A percentile compares a stretch with the other conserved stretches of the same genome.
Evolutionary conservation across 2,888 invertebrate genomes (phyloP).

Genomic region (Mellilla xanthometata): DNA sequence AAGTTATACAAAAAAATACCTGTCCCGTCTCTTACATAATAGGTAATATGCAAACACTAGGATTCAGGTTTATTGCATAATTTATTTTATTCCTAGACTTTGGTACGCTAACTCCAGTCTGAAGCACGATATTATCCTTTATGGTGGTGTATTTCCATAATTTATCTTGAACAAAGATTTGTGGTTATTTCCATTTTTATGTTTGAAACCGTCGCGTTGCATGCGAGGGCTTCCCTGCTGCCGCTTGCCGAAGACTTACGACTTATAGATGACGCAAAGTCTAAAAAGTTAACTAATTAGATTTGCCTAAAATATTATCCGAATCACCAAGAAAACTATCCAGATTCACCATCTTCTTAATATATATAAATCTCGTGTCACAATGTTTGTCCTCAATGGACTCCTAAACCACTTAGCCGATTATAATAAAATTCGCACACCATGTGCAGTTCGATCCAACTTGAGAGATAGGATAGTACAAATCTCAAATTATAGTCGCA

Average conservation of each 20-base stretch:
- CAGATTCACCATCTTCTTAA: too few species aligned
- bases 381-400: too few species aligned
- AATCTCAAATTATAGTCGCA: too few species aligned
- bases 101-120: conserved; percentile 32
- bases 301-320: too few species aligned
- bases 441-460: too few species aligned
- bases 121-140: conserved; percentile 35
- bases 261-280: not conserved
- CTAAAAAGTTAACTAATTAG: not conserved
- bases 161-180: conserved; percentile 33
- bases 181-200: conserved; percentile 37
- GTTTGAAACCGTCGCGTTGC: conserved; percentile 23
- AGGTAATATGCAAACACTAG: conserved; percentile 22
- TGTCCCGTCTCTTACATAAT: too few species aligned
- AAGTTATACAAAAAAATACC: not conserved
- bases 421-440: too few species aligned
- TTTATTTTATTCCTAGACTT: conserved; percentile 36
- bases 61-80: conserved; percentile 33
- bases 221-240: conserved; percentile 17
- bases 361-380: too few species aligned
- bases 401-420: too few species aligned
- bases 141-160: conserved; percentile 35
- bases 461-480: too few species aligned
- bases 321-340: too few species aligned
- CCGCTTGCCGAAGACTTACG: not conserved